Base-by-base conservation (phyloP, 1,140 invertebrate species). In the Physella acuta region DNA sequence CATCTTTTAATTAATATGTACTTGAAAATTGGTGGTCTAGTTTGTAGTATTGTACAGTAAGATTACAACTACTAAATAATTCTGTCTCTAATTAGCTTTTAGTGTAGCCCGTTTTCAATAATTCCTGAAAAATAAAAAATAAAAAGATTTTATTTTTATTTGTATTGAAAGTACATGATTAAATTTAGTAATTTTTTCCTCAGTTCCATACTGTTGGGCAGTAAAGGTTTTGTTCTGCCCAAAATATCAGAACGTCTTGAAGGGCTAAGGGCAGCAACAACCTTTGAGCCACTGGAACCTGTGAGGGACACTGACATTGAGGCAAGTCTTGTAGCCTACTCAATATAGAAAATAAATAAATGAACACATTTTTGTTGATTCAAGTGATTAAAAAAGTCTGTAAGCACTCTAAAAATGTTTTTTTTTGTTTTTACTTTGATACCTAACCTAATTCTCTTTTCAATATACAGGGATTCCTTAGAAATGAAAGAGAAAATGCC, bases 401-500 rank as follows among this genome's bases (percentile, higher is more conserved):
- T 11, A 44, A 20, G 39, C 8, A 44, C 20, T 11, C 20, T 44
- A 44, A 44, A 44, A 11, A 44, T 11, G 8, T 37, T 62, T n/a
- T 62, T 44, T 3, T 26, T 28, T 8, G 8, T 62, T n/a, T 62
- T 62, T 44, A 8, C 31, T 66, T 55, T n/a, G n/a, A n/a, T 56
- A 26, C n/a, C n/a, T n/a, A n/a, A n/a, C 26, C 53, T 28, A 16
- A 34, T 28, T 14, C 24, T 73, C n/a, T n/a, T n/a, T n/a, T n/a
- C n/a, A n/a, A n/a, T n/a, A n/a, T 94, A 71, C 88, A 92, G 77
- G 93, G 91, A 76, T 97, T 92, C 84, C 84, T 98, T 3, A 91
- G 90, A 84, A 96, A 96, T 89, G 94, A 97, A 87, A 90, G 93
- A 65, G 93, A 97, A 86, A 97, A 95, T 89, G 93, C 93, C 28